Percentiles rank a stretch among this genome's conserved stretches.
Evolutionary conservation across 2,113 vertebrate genomes (phyloP).

Genomic region (Podocnemis expansa): DNA sequence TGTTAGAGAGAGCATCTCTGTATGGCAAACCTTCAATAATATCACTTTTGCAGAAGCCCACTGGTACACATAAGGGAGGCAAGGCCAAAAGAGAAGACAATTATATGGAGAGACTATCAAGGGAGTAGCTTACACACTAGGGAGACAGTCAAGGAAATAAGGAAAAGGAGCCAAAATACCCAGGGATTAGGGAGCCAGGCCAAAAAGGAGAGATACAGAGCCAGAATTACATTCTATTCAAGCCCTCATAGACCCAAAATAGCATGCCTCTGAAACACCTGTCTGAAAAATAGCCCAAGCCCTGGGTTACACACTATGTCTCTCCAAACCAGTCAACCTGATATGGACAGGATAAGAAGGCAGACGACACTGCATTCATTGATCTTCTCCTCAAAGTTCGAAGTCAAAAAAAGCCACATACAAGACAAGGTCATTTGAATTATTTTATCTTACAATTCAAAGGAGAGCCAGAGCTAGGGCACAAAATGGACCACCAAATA

Average conservation of each 20-base stretch:
- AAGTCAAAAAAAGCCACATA: slow-evolving; percentile 15
- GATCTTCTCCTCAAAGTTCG: not conserved
- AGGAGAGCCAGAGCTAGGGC: slow-evolving; percentile 19
- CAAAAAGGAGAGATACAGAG: not conserved
- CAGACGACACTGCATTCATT: not conserved
- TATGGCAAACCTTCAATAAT: not conserved
- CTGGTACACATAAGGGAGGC: too few relatives aligned
- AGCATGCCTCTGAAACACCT: not conserved
- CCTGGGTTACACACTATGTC: not conserved
- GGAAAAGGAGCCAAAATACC: not conserved
- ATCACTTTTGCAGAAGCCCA: too few relatives aligned
- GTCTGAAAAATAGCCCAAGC: not conserved
- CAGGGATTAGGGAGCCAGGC: not conserved
- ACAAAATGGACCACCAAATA: not conserved
- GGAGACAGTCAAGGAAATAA: fast-evolving
- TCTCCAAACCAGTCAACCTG: fast-evolving
- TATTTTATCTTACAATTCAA: not conserved
- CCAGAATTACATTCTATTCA: not conserved
- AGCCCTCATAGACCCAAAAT: not conserved
- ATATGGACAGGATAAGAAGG: not conserved
- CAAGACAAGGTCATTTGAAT: not conserved
- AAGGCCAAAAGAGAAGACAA: too few relatives aligned
- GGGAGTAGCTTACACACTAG: fast-evolving
- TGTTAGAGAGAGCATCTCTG: not conserved
- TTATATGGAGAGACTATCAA: too few relatives aligned